Conservation (phyloP, 2,113 vertebrate genomes). For the Carassius gibelio region DNA sequence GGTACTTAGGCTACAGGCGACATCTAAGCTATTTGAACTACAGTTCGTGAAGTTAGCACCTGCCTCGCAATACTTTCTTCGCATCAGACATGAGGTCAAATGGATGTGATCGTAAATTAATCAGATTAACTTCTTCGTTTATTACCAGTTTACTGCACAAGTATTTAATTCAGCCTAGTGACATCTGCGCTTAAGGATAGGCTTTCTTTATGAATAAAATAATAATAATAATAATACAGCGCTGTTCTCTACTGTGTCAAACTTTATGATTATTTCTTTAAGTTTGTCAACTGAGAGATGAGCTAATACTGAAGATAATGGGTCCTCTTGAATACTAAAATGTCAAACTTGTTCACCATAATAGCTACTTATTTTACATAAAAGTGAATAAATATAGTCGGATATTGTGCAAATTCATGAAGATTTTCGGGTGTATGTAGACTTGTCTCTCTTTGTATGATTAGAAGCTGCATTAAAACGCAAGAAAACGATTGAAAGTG, state of each 20-base stretch:
- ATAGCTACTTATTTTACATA: neutral
- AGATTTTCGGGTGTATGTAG: neutral
- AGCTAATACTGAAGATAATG: neutral
- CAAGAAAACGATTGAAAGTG: slow-evolving; percentile 63
- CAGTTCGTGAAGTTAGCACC: neutral
- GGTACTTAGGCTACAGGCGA: neutral
- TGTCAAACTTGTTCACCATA: neutral
- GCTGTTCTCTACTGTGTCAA: neutral
- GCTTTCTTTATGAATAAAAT: neutral
- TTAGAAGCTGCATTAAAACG: neutral
- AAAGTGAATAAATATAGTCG: neutral
- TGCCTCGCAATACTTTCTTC: neutral
- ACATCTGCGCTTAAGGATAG: neutral
- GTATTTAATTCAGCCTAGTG: neutral
- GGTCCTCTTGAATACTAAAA: neutral
- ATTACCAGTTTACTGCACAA: neutral
- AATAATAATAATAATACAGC: neutral
- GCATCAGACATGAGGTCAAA: neutral
- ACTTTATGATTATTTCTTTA: neutral
- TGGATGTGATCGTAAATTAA: neutral
- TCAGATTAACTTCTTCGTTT: neutral
- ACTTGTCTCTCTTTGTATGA: neutral
- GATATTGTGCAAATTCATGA: neutral
- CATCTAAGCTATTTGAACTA: neutral
- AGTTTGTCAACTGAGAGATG: neutral